Evolutionary conservation across 2,113 vertebrate species (phyloP), one percentile per base, ranked within the genome.

Genomic region (Sebastes schlegelii): DNA sequence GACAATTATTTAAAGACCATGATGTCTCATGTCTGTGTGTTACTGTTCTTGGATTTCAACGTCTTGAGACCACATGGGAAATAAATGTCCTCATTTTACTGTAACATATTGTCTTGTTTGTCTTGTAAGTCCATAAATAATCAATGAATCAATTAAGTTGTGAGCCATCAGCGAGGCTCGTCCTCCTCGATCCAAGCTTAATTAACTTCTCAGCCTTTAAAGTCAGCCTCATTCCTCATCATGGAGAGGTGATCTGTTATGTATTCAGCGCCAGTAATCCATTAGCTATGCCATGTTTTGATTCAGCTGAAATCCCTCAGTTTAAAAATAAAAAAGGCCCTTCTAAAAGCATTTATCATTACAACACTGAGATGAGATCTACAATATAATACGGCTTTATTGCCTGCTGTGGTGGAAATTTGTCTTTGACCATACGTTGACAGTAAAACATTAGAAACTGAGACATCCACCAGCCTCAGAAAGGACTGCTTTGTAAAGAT

Each of bases 131-230:
- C 49, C 46, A 75, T 19, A 66, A 79, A 54, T 75, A 79, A 86
- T 65, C 43, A 21, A 65, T 9, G 9, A 66, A 54, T 79, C 43
- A 8, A 43, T 49, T 11, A 26, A 13, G 34, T 46, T 23, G 19
- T 12, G 9, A 26, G 51, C n/a, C 57, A 60, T 16, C 70, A 61
- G 34, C 23, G 6, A 14, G 58, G 46, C 49, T 16, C 43, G 55
- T 70, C 26, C 26, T 21, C 51, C 65, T 21, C 23, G 48, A 65
- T 80, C 46, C 60, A 49, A 8, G 52, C 75, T 65, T 61, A 52
- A 80, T 88, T 84, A 70, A 80, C 62, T 80, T 67, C 58, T 49
- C 60, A 54, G 48, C 48, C 55, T 46, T 83, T 65, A 67, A 63
- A 86, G 65, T 71, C 52, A 8, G 23, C 54, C 9, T 65, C 17